Percentiles rank a stretch among this genome's conserved stretches.
phyloP scores from a whole-genome alignment of 2,797 vertebrate genomes.

The Labeo calbasu region DNA sequence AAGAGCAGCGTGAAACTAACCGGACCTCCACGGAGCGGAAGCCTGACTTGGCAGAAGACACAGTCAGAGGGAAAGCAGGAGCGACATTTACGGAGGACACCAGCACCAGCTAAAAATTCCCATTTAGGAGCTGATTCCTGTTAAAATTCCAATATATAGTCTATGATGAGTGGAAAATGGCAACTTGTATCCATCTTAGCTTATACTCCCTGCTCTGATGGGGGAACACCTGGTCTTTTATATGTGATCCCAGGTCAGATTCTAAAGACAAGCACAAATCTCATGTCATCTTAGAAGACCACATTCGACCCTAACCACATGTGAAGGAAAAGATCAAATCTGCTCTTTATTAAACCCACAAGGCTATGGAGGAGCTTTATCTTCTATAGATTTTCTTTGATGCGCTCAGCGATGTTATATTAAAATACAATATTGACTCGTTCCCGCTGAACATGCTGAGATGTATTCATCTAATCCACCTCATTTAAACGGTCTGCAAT shows the following conservation, averaged over 20 bases:
- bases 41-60: slow-evolving; percentile 55
- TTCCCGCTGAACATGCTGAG: slow-evolving; percentile 24
- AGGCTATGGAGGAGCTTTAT: slow-evolving; percentile 42
- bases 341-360: slow-evolving; percentile 52
- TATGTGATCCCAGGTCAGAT: slow-evolving; percentile 12
- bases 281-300: slow-evolving; percentile 8
- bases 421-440: slow-evolving; percentile 47
- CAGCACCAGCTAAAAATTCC: slow-evolving; percentile 41
- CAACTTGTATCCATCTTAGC: slow-evolving; percentile 6
- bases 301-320: neutral
- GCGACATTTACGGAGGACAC: slow-evolving; percentile 61
- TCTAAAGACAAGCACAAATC: neutral
- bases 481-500: slow-evolving; percentile 10
- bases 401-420: slow-evolving; percentile 41
- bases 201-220: neutral
- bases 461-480: slow-evolving; percentile 9
- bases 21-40: slow-evolving; percentile 60
- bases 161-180: neutral
- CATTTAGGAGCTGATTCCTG: slow-evolving; percentile 32
- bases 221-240: neutral
- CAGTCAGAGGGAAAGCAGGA: slow-evolving; percentile 53
- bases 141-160: slow-evolving; percentile 5
- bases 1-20: slow-evolving; percentile 53
- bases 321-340: slow-evolving; percentile 38
- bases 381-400: slow-evolving; percentile 43